Percentiles rank a stretch among this genome's conserved stretches.
phyloP scores from a whole-genome alignment of 2,888 invertebrate genomes.

The Chloroclysta siterata region DNA sequence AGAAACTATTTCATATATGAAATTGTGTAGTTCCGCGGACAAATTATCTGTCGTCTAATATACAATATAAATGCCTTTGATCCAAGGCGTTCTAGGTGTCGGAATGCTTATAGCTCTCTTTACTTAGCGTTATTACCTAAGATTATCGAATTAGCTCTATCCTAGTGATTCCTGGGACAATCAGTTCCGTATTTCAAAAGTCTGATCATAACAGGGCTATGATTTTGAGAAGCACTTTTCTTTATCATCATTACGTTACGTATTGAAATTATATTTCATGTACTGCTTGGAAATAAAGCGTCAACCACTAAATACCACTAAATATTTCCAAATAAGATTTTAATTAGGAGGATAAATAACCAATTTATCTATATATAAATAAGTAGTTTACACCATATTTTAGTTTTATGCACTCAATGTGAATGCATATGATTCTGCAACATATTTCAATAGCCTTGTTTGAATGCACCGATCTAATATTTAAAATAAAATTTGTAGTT shows the following conservation, averaged over 20 bases:
- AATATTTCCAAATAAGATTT: neutral
- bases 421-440: neutral
- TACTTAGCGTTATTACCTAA: no score
- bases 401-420: neutral
- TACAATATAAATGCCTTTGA: no score
- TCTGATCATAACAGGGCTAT: no score
- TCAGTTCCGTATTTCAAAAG: no score
- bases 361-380: neutral
- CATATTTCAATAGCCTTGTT: neutral
- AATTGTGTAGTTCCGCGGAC: no score
- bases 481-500: neutral
- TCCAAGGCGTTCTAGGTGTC: no score
- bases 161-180: no score
- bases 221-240: no score
- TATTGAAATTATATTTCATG: neutral
- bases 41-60: no score
- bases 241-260: neutral
- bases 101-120: no score
- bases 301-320: neutral
- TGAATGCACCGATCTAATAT: neutral
- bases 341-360: neutral
- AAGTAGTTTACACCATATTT: neutral
- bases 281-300: neutral
- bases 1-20: no score
- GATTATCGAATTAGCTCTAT: no score